These are phyloP conservation scores for Zosterops borbonicus DNA, from an alignment of 2,113 vertebrate species.

Conservation along the genomic window DNA sequence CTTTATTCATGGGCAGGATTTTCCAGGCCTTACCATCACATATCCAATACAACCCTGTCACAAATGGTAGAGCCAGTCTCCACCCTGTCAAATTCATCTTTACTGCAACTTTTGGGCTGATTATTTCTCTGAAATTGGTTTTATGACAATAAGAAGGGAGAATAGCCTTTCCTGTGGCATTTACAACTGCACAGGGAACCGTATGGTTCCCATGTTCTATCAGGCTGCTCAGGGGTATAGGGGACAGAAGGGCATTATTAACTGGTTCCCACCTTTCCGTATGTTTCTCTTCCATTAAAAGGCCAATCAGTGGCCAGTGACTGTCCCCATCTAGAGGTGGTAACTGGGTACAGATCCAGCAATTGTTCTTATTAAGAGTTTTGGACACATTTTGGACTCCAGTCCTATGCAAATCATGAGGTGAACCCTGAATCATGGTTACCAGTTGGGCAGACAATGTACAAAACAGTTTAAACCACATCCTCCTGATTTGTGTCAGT, in stretches of 20 bases:
- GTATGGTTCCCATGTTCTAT: not conserved
- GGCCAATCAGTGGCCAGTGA: not conserved
- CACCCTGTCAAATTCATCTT: not conserved
- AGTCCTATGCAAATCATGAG: not conserved
- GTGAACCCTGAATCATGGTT: not conserved
- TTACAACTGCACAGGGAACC: not conserved
- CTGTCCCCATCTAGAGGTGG: not conserved
- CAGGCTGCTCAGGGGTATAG: not conserved
- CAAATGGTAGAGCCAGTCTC: not conserved
- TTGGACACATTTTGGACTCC: not conserved
- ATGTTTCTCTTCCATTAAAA: not conserved
- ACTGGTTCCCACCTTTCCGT: not conserved
- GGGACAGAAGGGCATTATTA: too few species aligned
- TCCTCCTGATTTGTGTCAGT: not conserved
- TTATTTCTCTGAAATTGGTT: not conserved
- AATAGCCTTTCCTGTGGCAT: not conserved
- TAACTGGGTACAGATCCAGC: not conserved
- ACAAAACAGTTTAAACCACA: not conserved
- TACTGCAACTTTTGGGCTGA: not conserved
- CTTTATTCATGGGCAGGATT: not conserved
- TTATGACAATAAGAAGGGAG: not conserved
- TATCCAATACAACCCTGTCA: not conserved
- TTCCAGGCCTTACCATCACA: not conserved
- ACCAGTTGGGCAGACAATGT: not conserved
- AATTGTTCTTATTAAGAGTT: not conserved